Base-by-base conservation (phyloP, 2,113 vertebrate genomes). In the Ophthalmolycus amberensis region DNA sequence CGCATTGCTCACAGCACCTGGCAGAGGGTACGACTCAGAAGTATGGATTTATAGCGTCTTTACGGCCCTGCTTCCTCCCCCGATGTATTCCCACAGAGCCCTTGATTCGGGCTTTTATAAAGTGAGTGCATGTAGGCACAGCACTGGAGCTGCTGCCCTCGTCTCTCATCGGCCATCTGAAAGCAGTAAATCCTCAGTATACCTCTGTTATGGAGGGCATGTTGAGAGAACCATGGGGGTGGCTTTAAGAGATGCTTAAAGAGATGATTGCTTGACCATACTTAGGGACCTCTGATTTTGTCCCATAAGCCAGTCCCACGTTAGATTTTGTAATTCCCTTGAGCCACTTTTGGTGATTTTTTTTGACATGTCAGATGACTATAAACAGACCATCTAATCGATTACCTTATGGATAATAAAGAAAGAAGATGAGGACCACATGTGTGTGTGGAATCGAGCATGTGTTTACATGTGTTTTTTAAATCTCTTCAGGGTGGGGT, bases 181-280 rank as follows among this genome's bases (percentile, higher is more conserved):
- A 87, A 70, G 78, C 84, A 82, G 92, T 95, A 95, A 94, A 95
- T 92, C 87, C 83, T 78, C 77, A 80, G 79, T 93, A 85, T 88
- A 77, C 85, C 84, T 86, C 78, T 84, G 84, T 91, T 93, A 91
- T 85, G 88, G 82, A 89, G 92, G 89, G 77, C 90, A 91, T 90
- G 87, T 90, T 83, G 88, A 89, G 85, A 81, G 75, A 87, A 78
- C 87, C 92, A 80, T 68, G 70, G 88, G 90, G 91, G 90, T 91
- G 86, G 82, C 85, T 92, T 95, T 91, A 92, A 93, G 89, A 90
- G 87, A 86, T 74, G 80, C 80, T 90, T 90, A 85, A 88, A 89
- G 85, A 87, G 87, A 92, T 93, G 90, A 95, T 90, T 89, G 85
- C 84, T 93, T 91, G 90, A 88, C 90, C 93, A 95, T 91, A 78